Conservation (phyloP, 1,140 invertebrate genomes). For the Hormaphis cornu region DNA sequence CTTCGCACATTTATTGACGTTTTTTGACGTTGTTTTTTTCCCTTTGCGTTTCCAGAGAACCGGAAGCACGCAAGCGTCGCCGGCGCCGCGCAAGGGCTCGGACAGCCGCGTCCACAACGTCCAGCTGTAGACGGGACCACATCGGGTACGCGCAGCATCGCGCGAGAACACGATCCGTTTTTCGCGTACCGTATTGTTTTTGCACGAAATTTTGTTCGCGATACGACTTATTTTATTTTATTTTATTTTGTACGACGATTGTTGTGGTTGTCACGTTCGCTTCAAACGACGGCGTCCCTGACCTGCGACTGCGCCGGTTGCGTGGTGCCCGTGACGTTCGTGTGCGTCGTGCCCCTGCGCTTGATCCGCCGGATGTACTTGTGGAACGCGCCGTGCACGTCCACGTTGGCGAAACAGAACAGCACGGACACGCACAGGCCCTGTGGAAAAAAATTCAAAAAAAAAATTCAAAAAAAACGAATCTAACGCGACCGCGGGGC, state of each 20-base stretch:
- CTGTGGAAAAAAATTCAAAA: too few species aligned
- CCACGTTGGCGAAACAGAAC: conserved; percentile 59
- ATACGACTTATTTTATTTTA: neutral
- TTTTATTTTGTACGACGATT: neutral
- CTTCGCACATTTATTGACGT: neutral
- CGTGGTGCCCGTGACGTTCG: conserved; percentile 36
- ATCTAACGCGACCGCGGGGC: too few species aligned
- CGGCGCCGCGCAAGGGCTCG: conserved; percentile 1
- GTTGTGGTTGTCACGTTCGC: neutral
- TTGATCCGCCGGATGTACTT: conserved; percentile 33
- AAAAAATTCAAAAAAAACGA: too few species aligned
- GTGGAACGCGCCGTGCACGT: conserved; percentile 35
- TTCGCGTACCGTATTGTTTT: too few species aligned
- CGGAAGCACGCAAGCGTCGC: neutral
- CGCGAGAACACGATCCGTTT: neutral
- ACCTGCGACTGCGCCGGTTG: conserved; percentile 34
- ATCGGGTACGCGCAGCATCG: neutral
- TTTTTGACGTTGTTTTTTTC: conserved; percentile 24
- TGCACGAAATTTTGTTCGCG: neutral
- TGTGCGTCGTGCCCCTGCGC: conserved; percentile 34
- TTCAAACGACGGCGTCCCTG: conserved; percentile 34
- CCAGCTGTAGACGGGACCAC: neutral
- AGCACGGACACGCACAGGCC: conserved; percentile 60
- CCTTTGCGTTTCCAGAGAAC: conserved; percentile 19
- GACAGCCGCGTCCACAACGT: neutral